phyloP scores from a whole-genome alignment of 2,888 invertebrate species.

The Hirtodrosophila trivittata region DNA sequence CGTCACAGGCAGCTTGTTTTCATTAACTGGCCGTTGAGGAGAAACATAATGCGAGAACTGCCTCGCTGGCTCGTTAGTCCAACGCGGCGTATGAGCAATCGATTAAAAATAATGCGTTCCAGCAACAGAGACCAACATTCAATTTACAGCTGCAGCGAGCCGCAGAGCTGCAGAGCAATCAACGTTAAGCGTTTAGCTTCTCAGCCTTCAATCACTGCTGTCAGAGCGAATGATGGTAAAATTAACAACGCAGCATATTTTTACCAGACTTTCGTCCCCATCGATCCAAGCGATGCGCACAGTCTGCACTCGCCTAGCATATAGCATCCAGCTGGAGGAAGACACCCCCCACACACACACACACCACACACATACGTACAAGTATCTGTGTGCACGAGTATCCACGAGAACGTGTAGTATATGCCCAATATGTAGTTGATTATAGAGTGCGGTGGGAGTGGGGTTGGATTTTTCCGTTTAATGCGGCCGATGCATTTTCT shows the following conservation, averaged over 20 bases:
- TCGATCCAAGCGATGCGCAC: slow-evolving; percentile 16
- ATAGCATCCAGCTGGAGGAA: slow-evolving; percentile 1
- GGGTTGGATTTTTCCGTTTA: slow-evolving; percentile 35
- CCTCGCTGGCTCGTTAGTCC: slow-evolving; percentile 71
- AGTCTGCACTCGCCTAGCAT: slow-evolving; percentile 5
- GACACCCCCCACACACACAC: slow-evolving; percentile 3
- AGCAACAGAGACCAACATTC: slow-evolving; percentile 29
- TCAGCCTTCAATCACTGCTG: slow-evolving; percentile 47
- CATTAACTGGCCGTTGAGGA: slow-evolving; percentile 73
- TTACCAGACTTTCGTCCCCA: slow-evolving; percentile 11
- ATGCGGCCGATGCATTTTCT: slow-evolving; percentile 51
- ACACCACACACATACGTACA: slow-evolving; percentile 4
- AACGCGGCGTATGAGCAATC: slow-evolving; percentile 72
- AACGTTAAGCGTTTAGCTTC: slow-evolving; percentile 68
- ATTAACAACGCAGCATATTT: slow-evolving; percentile 56
- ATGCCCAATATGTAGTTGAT: slow-evolving; percentile 56
- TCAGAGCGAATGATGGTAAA: slow-evolving; percentile 43
- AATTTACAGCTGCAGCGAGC: slow-evolving; percentile 71
- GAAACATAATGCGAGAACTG: slow-evolving; percentile 45
- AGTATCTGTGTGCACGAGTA: slow-evolving; percentile 1
- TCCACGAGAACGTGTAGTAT: slow-evolving; percentile 2
- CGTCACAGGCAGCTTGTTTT: slow-evolving; percentile 74
- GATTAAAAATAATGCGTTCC: slow-evolving; percentile 66
- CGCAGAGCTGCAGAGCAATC: slow-evolving; percentile 63
- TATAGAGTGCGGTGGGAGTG: slow-evolving; percentile 48